These are phyloP conservation scores for Pararge aegeria DNA, from an alignment of 1,140 invertebrate genomes.

Conservation along the genomic window DNA sequence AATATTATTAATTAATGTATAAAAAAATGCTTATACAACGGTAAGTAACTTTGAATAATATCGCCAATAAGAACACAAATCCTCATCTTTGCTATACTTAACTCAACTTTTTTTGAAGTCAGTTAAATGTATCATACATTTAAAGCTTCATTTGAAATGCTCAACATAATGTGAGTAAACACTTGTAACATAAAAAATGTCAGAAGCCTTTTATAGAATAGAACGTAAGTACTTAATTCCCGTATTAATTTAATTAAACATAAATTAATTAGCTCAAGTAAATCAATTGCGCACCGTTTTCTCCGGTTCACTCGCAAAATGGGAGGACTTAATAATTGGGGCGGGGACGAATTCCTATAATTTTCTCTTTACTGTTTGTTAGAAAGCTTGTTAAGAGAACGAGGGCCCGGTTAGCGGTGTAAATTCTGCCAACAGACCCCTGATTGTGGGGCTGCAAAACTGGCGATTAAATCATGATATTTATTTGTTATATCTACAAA, in stretches of 20 bases:
- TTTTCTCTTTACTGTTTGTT: slow-evolving; percentile 64
- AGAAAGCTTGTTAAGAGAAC: slow-evolving; percentile 64
- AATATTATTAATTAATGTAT: too few species aligned
- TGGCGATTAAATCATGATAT: not conserved
- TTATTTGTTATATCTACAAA: too few species aligned
- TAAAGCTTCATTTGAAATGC: too few species aligned
- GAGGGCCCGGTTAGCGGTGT: slow-evolving; percentile 48
- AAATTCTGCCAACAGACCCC: slow-evolving; percentile 55
- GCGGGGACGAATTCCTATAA: slow-evolving; percentile 54
- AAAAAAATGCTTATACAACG: too few species aligned
- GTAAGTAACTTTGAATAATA: too few species aligned
- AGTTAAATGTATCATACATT: too few species aligned
- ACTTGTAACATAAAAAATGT: too few species aligned
- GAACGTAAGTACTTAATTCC: not conserved
- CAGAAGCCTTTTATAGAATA: too few species aligned
- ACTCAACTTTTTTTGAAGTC: too few species aligned
- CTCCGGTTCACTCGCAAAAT: slow-evolving; percentile 18
- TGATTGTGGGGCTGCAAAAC: slow-evolving; percentile 32
- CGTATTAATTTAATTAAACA: not conserved
- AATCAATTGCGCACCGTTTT: slow-evolving; percentile 6
- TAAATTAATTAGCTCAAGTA: slow-evolving; percentile 7
- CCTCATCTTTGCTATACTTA: too few species aligned
- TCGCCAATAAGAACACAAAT: too few species aligned
- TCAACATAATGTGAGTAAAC: too few species aligned
- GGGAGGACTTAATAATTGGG: slow-evolving; percentile 50